Conservation (phyloP, 1,140 invertebrate genomes). For the Coptotermes formosanus region DNA sequence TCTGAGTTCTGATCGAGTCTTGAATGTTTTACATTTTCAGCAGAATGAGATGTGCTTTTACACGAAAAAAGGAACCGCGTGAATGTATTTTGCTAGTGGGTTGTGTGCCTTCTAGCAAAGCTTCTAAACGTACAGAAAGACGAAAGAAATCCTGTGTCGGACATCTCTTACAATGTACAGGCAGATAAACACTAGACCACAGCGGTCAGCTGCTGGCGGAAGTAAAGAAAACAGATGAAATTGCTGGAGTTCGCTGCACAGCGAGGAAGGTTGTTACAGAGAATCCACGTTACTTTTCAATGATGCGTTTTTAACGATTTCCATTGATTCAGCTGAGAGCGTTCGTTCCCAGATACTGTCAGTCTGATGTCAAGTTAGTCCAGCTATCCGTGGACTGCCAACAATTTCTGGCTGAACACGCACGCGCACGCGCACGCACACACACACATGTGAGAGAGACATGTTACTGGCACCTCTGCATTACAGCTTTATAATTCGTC, state of each 20-base stretch:
- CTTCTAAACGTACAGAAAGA: not conserved
- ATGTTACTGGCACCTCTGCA: too few species aligned
- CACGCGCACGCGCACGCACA: not conserved
- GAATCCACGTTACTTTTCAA: not conserved
- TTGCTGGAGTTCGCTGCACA: not conserved
- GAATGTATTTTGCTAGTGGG: not conserved
- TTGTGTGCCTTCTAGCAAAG: not conserved
- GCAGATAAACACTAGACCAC: not conserved
- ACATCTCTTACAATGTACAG: not conserved
- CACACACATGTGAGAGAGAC: not conserved
- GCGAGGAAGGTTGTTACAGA: not conserved
- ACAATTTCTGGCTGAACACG: not conserved
- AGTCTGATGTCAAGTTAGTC: too few species aligned
- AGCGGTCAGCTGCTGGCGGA: not conserved
- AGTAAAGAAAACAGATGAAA: not conserved
- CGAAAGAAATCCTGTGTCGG: not conserved
- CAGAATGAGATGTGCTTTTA: not conserved
- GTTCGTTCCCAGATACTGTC: not conserved
- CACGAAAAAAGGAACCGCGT: not conserved
- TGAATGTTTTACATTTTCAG: too few species aligned
- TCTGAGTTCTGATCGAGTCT: too few species aligned
- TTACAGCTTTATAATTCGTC: too few species aligned
- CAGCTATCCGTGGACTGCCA: too few species aligned
- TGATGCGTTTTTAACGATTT: not conserved
- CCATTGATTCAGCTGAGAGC: not conserved